Percentiles rank a stretch among this genome's conserved stretches.
phyloP scores from a whole-genome alignment of 2,888 invertebrate genomes.

The Rhagophthalmus giganteus region DNA sequence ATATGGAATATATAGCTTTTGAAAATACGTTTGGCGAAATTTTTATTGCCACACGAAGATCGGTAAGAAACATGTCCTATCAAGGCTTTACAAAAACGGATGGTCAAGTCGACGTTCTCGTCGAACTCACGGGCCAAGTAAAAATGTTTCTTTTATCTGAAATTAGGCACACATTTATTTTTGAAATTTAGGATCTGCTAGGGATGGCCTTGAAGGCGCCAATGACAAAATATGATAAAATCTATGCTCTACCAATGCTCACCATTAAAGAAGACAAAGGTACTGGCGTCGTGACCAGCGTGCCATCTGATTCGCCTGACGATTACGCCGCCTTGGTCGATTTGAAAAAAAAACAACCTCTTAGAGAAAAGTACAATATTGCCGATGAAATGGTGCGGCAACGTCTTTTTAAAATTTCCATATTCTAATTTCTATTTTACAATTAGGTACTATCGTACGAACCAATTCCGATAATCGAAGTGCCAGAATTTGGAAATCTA shows the following conservation, averaged over 20 bases:
- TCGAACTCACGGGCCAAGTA: conserved; percentile 71
- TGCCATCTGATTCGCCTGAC: conserved; percentile 98
- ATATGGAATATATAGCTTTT: conserved; percentile 90
- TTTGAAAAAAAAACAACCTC: conserved; percentile 89
- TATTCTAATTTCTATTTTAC: too few relatives aligned
- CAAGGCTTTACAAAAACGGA: conserved; percentile 86
- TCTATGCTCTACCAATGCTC: conserved; percentile 96
- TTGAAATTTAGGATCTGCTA: conserved; percentile 77
- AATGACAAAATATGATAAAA: conserved; percentile 75
- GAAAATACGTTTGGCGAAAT: conserved; percentile 72
- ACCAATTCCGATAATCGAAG: conserved; percentile 85
- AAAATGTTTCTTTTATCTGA: conserved; percentile 21
- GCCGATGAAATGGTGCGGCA: conserved; percentile 82
- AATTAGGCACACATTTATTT: not conserved
- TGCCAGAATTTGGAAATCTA: conserved; percentile 86
- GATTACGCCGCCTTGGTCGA: conserved; percentile 96
- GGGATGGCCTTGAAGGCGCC: conserved; percentile 86
- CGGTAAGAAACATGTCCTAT: conserved; percentile 94
- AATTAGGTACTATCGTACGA: conserved; percentile 65
- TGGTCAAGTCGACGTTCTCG: conserved; percentile 74
- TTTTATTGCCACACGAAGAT: conserved; percentile 83
- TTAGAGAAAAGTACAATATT: conserved; percentile 91
- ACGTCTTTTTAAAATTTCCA: too few relatives aligned
- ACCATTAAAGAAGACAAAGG: conserved; percentile 98
- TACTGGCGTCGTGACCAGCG: conserved; percentile 96